Evolutionary conservation across 2,888 invertebrate genomes (phyloP).

Genomic region (Acleris holmiana): DNA sequence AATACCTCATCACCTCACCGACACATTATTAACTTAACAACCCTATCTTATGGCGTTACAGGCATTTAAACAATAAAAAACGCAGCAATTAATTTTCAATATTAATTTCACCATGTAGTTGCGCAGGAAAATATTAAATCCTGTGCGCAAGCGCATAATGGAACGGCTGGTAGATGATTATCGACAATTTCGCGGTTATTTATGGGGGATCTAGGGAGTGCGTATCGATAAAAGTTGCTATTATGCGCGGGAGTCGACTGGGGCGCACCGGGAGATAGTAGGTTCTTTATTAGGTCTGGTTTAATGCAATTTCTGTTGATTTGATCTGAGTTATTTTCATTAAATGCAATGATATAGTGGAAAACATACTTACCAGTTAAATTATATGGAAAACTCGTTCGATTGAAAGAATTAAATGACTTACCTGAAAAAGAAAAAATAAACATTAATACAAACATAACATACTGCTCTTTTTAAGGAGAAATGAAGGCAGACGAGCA

Average conservation of each 20-base stretch:
- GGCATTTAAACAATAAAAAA: constrained; percentile 3
- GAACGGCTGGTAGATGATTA: constrained; percentile 36
- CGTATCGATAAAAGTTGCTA: constrained; percentile 70
- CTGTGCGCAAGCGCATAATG: constrained; percentile 29
- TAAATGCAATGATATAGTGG: too few relatives aligned
- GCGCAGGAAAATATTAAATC: constrained; percentile 32
- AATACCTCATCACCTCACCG: neutral
- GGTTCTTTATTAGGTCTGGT: neutral
- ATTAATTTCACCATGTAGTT: constrained; percentile 33
- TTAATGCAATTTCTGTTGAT: neutral
- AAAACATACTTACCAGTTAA: neutral
- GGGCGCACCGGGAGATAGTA: constrained; percentile 33
- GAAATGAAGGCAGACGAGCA: too few relatives aligned
- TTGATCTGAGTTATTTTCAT: too few relatives aligned
- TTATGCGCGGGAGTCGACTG: constrained; percentile 52
- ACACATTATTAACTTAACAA: neutral
- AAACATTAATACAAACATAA: neutral
- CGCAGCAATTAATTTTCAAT: constrained; percentile 3
- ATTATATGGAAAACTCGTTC: neutral
- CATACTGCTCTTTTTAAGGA: too few relatives aligned
- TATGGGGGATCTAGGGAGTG: constrained; percentile 40
- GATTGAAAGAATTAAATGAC: neutral
- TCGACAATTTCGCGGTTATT: constrained; percentile 38
- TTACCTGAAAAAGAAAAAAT: constrained; percentile 5
- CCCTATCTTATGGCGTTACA: neutral